Base-by-base conservation (phyloP, 2,888 invertebrate species). In the Sinopyrophorus schimmeli region DNA sequence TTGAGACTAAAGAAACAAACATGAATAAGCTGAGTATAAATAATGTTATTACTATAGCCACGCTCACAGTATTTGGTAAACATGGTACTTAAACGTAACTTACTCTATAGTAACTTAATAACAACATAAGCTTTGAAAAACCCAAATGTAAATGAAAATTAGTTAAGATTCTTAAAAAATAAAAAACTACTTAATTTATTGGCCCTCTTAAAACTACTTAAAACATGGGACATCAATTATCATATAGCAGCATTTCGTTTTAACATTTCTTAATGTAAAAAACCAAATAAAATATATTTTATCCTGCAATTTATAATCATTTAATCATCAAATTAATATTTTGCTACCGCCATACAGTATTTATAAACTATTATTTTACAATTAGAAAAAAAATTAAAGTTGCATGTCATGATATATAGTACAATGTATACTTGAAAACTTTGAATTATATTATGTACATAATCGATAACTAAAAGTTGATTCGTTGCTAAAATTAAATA, bases 121-220 rank as follows among this genome's bases (percentile, higher is more conserved):
- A 41, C 26, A 43, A 41, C 41, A 21, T 28, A 40, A 39, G 46
- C 52, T 23, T 51, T 58, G 50, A 38, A 41, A 41, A 39, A 27
- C 28, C 39, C 16, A 26, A 35, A 35, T 28, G 14, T 35, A 14
- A 35, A 35, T 15, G 23, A 21, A 11, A 32, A 20, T 18, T 32
- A 32, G 18, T 32, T 32, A 32, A 16, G 18, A 9, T 32, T 5
- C 6, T 35, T n/a, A 58, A 51, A 51, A 54, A 49, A 55, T 56
- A 56, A 57, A 55, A 50, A 54, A 55, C 54, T 56, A 61, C 58
- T 42, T 47, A 59, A 54, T 50, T 39, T 41, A 40, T 28, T 30
- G 20, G 20, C 20, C 18, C 18, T 11, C 18, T 31, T 14, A 31
- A 17, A n/a, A 31, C 5, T 27, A 6, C 5, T 11, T 12, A 30